Percentiles rank a stretch among this genome's conserved stretches.
phyloP scores from a whole-genome alignment of 2,113 vertebrate species.

The Trachemys scripta region DNA sequence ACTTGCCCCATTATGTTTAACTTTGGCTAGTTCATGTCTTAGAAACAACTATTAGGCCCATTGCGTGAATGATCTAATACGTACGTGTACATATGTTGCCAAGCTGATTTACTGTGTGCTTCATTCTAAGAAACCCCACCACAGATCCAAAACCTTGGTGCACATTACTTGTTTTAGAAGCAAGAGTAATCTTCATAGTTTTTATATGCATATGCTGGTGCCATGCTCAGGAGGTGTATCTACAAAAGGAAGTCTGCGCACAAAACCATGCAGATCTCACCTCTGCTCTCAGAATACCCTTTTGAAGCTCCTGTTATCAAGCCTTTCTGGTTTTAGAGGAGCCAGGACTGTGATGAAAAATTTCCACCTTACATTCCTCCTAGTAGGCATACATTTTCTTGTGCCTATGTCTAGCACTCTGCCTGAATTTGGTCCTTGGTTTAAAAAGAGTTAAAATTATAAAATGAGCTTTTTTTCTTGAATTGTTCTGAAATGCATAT shows the following conservation, averaged over 20 bases:
- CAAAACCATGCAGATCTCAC: not conserved
- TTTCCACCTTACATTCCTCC: not conserved
- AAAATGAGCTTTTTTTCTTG: not conserved
- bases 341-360: not conserved
- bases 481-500: not conserved
- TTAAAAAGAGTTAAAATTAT: not conserved
- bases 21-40: not conserved
- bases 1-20: not conserved
- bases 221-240: not conserved
- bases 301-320: not conserved
- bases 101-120: not conserved
- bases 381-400: slow-evolving; percentile 7
- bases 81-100: not conserved
- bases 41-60: not conserved
- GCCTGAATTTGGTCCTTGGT: not conserved
- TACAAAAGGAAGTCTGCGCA: not conserved
- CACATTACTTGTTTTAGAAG: not conserved
- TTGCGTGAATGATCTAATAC: not conserved
- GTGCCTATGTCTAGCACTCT: not conserved
- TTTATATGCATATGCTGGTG: not conserved
- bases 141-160: not conserved
- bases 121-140: not conserved
- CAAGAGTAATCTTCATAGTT: not conserved
- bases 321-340: not conserved
- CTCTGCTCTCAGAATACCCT: not conserved